Evolutionary conservation across 2,797 vertebrate species (phyloP).

Genomic region (Alosa sapidissima): DNA sequence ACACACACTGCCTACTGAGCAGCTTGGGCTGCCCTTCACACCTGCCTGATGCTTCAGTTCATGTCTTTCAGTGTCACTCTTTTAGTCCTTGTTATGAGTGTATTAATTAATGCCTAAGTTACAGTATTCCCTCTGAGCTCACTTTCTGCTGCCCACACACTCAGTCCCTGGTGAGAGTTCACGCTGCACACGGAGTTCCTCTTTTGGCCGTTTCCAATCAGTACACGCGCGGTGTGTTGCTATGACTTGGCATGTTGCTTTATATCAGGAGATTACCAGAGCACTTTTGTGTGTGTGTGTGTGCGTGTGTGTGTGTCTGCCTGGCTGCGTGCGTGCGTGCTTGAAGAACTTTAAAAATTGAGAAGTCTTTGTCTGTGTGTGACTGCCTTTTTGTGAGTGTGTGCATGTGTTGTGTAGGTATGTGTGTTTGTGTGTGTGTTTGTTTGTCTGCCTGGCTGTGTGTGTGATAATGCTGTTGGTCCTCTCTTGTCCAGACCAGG

Average conservation of each 20-base stretch:
- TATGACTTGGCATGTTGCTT: not conserved
- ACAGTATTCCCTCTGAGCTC: not conserved
- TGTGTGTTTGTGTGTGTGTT: not conserved
- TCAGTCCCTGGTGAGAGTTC: not conserved
- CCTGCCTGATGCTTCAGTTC: too few species aligned
- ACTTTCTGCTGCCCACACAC: not conserved
- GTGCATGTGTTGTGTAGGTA: not conserved
- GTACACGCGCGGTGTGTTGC: not conserved
- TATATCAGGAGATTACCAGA: not conserved
- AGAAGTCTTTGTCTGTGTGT: not conserved
- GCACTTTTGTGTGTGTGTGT: conserved; percentile 15
- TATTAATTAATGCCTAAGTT: not conserved
- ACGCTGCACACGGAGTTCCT: not conserved
- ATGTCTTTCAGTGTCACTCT: not conserved
- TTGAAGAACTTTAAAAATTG: not conserved
- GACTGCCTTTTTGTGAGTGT: not conserved
- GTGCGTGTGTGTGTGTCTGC: not conserved
- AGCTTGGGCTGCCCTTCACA: too few species aligned
- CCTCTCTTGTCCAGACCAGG: conserved; percentile 77
- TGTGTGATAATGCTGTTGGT: not conserved
- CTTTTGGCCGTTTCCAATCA: not conserved
- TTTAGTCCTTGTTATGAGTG: not conserved
- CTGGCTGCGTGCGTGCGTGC: not conserved
- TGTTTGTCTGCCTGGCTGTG: not conserved
- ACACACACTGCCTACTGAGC: not conserved